Evolutionary conservation across 1,140 invertebrate genomes (phyloP), one percentile per base, ranked within the genome.

Genomic region (Glomeris maerens): DNA sequence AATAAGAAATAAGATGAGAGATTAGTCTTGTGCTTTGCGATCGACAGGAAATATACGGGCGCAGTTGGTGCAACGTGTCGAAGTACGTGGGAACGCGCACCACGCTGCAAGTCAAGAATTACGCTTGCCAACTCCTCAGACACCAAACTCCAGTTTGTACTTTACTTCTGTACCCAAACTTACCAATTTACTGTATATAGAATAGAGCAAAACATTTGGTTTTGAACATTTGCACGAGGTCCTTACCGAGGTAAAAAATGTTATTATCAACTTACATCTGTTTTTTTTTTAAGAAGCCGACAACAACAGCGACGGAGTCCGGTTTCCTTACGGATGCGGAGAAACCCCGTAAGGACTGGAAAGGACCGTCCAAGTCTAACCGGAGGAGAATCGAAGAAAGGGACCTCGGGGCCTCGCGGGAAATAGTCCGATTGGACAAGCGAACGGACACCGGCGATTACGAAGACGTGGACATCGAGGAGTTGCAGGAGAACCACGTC

Each of bases 21-120:
- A 28, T 54, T 52, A 29, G 10, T 27, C 20, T 27, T 47, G 29
- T n/a, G n/a, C 49, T 26, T 46, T 27, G 31, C 49, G 25, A 21
- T 52, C 60, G 61, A 17, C 55, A 78, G 75, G 73, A 74, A 54
- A 73, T 78, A 51, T 77, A 76, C 72, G 78, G 78, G 2, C 71
- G 73, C 58, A 77, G 76, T 61, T 68, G 74, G 62, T 63, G 65
- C 27, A 73, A 76, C 59, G 72, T 81, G 55, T 71, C 79, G 42
- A 69, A 76, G 61, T 71, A 75, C 54, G 69, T 81, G 50, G 78
- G 76, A 60, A 73, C 75, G 3, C 77, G 78, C 62, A 75, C 70
- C 31, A 64, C 68, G 54, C 62, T 71, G 47, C 78, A 81, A 68
- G 75, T 80, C 17, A 75, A 72, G 56, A 70, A 69, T 58, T 75